These are phyloP conservation scores for Sphaerodactylus townsendi DNA, from an alignment of 2,113 vertebrate genomes.

Conservation along the genomic window DNA sequence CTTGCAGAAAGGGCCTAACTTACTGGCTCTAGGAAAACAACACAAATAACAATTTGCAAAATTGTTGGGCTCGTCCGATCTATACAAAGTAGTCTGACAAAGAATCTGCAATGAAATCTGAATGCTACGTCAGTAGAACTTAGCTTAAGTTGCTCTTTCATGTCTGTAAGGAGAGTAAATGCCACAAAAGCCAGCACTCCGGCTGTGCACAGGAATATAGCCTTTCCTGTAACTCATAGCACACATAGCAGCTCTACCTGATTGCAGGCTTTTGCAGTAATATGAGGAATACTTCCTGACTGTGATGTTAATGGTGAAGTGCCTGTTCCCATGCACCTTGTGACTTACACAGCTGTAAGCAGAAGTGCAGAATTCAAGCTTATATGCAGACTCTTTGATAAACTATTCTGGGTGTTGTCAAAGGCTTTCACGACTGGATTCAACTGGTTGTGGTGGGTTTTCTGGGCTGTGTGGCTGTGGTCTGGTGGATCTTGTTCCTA, in stretches of 20 bases:
- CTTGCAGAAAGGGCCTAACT: too few relatives aligned
- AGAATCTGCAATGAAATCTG: neutral
- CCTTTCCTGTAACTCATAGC: neutral
- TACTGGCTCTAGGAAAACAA: too few relatives aligned
- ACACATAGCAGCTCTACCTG: neutral
- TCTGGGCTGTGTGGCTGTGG: too few relatives aligned
- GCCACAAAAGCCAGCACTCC: neutral
- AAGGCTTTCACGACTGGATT: too few relatives aligned
- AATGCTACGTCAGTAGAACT: neutral
- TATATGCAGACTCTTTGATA: too few relatives aligned
- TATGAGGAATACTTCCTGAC: neutral
- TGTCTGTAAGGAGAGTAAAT: neutral
- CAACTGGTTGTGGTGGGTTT: too few relatives aligned
- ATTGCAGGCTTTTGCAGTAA: neutral
- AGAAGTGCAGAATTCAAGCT: neutral
- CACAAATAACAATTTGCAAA: neutral
- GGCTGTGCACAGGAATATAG: neutral
- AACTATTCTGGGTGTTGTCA: too few relatives aligned
- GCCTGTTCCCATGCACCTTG: neutral
- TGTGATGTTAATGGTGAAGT: neutral
- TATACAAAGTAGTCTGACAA: neutral
- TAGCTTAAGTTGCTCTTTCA: neutral
- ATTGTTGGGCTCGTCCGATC: neutral
- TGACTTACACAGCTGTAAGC: neutral
- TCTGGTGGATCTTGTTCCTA: too few relatives aligned